These are phyloP conservation scores for Poeciliopsis presidionis DNA, from an alignment of 2,797 vertebrate species.

Conservation along the genomic window DNA sequence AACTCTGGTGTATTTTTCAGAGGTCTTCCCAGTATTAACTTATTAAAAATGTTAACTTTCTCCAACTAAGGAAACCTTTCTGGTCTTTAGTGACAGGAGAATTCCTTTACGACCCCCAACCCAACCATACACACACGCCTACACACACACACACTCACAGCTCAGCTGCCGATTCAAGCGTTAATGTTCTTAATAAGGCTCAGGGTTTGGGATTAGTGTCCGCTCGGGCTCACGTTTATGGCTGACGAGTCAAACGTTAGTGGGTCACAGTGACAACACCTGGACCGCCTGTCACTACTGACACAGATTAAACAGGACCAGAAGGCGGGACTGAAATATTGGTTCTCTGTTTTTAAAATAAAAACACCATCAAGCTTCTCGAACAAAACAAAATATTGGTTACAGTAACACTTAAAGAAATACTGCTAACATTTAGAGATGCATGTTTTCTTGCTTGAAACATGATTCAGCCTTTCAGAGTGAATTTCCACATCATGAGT, in stretches of 20 bases:
- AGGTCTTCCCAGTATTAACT: not conserved
- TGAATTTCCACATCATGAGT: not conserved
- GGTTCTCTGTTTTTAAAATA: not conserved
- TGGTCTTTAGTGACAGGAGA: not conserved
- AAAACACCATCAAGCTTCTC: not conserved
- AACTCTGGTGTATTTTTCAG: not conserved
- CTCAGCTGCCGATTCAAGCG: constrained; percentile 62
- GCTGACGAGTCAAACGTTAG: constrained; percentile 71
- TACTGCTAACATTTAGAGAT: not conserved
- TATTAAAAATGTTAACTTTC: not conserved
- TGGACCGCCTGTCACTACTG: constrained; percentile 62
- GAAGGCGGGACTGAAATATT: not conserved
- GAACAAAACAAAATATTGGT: not conserved
- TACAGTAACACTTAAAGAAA: not conserved
- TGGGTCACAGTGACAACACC: constrained; percentile 74
- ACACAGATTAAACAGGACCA: constrained; percentile 56
- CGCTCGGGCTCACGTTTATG: constrained; percentile 62
- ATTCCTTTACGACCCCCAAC: not conserved
- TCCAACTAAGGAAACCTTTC: not conserved
- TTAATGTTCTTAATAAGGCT: constrained; percentile 72
- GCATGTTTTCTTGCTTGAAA: not conserved
- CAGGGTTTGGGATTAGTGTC: constrained; percentile 63
- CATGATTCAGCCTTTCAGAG: too few relatives aligned
- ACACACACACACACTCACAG: constrained; percentile 16
- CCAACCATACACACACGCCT: not conserved